Base-by-base conservation (phyloP, 1,140 invertebrate species). In the Pachypsylla venusta region DNA sequence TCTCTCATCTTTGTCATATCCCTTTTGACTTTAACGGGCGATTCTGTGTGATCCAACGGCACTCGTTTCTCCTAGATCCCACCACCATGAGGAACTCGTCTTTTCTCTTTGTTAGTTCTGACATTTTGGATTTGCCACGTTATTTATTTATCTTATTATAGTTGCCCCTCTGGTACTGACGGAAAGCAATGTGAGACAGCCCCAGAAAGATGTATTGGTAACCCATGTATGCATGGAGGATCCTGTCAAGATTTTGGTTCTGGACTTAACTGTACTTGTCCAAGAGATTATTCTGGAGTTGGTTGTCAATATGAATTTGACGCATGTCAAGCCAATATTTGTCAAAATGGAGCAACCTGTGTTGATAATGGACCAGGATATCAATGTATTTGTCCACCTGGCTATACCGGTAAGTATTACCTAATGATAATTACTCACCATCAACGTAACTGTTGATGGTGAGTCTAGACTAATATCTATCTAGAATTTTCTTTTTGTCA, bases 181-280 rank as follows among this genome's bases (percentile, higher is more conserved):
- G 91, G 90, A 13, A 94, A 95, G 74, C 84, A 91, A 67, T 96
- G 93, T 70, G 90, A 96, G 73, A 93, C 89, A 1, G 90, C 93
- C 0, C 93, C 93, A 19, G 89, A 96, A 72, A 78, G 93, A 56
- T 97, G 93, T 67, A 91, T 97, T 62, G 93, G 93, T 1, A 88
- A 90, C 67, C 93, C 93, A 5, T 97, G 93, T 69, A 93, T 93
- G 87, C 90, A 97, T 65, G 87, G 87, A 48, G 93, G 93, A 54
- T 83, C 83, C 68, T 95, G 92, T 66, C 87, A 89, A 74, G 93
- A 97, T 70, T 96, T 89, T 67, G 93, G 93, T 14, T 94, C 90
- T 1, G 92, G 91, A 1, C 74, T 96, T 0, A 96, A 97, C 68
- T 97, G 93, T 66, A 85, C 90, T 20, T 97, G 93, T 67, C 83